Percentiles rank a stretch among this genome's conserved stretches.
Conservation (phyloP, 2,888 invertebrate genomes). For the Brenthis ino region DNA sequence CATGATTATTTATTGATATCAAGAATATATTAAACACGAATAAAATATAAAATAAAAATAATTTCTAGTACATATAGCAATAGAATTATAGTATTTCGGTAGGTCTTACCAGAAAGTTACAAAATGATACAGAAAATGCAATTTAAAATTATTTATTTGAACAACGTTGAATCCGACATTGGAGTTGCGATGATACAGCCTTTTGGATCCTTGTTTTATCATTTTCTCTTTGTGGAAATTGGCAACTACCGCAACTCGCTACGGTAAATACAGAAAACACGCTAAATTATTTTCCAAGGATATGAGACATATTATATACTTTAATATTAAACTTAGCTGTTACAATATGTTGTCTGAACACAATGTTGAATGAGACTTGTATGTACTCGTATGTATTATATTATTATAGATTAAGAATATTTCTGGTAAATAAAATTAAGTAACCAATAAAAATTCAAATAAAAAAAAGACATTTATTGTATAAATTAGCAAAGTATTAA, state of each 20-base stretch:
- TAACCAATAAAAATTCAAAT: neutral
- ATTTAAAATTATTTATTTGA: constrained; percentile 12
- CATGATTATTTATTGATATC: too few relatives aligned
- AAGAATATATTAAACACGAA: too few relatives aligned
- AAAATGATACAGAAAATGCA: constrained; percentile 6
- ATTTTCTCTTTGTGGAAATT: constrained; percentile 26
- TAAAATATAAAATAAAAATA: too few relatives aligned
- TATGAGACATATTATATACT: constrained; percentile 19
- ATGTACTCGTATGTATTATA: neutral
- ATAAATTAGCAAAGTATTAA: constrained; percentile 34
- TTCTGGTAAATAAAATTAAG: neutral
- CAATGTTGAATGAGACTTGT: neutral
- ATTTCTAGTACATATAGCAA: too few relatives aligned
- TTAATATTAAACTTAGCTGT: constrained; percentile 20
- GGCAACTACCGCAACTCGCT: constrained; percentile 25
- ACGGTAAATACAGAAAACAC: constrained; percentile 21
- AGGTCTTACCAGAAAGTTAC: too few relatives aligned
- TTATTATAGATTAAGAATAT: too few relatives aligned
- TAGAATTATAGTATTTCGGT: too few relatives aligned
- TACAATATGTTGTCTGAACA: constrained; percentile 13
- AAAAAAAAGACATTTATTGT: constrained; percentile 11
- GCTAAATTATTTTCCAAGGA: constrained; percentile 20
- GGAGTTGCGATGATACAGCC: constrained; percentile 6
- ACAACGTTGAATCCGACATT: constrained; percentile 9
- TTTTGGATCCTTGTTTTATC: constrained; percentile 12